Conservation (phyloP, 2,888 invertebrate species). For the Hyalella azteca region DNA sequence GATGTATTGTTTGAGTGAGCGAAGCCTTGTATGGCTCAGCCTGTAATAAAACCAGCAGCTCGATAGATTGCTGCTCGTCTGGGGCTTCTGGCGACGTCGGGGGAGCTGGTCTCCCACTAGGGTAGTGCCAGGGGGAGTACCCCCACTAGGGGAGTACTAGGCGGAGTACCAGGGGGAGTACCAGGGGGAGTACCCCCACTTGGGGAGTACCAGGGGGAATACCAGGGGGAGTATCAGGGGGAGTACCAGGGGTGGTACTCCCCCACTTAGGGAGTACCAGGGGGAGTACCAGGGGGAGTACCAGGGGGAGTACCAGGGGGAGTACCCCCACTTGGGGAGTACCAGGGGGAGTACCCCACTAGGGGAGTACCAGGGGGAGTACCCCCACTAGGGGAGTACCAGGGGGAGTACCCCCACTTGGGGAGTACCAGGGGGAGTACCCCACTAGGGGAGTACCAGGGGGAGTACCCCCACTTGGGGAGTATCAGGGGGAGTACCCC, state of each 20-base stretch:
- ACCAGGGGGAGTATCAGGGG: background rate
- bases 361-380: no score
- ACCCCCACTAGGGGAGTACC: no score
- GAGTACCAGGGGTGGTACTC: background rate
- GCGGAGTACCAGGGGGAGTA: background rate
- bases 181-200: background rate
- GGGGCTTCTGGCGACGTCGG: background rate
- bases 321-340: no score
- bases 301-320: background rate
- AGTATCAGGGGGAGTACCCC: no score
- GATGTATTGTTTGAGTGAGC: constrained; percentile 14
- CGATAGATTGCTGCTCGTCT: background rate
- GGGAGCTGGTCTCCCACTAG: background rate
- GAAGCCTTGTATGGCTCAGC: background rate
- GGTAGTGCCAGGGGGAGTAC: background rate
- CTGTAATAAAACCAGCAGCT: background rate
- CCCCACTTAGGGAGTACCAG: background rate
- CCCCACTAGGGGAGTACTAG: background rate
- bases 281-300: background rate
- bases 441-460: no score
- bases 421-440: no score
- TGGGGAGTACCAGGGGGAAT: background rate
- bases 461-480: no score
- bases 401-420: no score
- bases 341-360: no score